A percentile compares a stretch with the other conserved stretches of the same genome.
phyloP scores from a whole-genome alignment of 2,888 invertebrate genomes.

The Rhagium mordax region DNA sequence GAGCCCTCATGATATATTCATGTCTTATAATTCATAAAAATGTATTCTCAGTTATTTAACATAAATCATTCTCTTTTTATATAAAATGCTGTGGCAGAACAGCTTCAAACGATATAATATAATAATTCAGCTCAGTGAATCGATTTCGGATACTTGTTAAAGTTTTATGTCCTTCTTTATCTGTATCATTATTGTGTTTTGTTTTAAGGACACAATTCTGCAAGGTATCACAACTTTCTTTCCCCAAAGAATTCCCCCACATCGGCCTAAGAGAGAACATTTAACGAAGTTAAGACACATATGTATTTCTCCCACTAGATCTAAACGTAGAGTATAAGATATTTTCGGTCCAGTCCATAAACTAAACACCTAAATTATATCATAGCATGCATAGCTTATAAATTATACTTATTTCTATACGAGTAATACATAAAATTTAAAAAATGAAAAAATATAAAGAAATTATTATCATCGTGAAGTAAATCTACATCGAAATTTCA shows the following conservation, averaged over 20 bases:
- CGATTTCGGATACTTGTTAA: constrained; percentile 51
- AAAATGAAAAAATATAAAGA: no score
- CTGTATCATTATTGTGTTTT: constrained; percentile 52
- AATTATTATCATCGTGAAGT: no score
- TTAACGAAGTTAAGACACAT: constrained; percentile 16
- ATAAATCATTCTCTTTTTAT: constrained; percentile 2
- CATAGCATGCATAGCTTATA: no score
- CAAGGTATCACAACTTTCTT: constrained; percentile 34
- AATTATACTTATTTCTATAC: no score
- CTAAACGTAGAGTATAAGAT: neutral
- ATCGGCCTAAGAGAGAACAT: constrained; percentile 8
- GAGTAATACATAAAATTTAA: no score
- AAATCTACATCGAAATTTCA: no score
- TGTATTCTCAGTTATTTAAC: neutral
- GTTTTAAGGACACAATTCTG: constrained; percentile 41
- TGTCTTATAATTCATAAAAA: constrained; percentile 8
- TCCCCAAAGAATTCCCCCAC: constrained; percentile 23
- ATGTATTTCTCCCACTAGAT: constrained; percentile 2
- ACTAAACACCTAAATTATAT: no score
- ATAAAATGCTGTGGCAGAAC: constrained; percentile 29
- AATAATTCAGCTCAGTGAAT: constrained; percentile 54
- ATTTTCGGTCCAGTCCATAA: neutral
- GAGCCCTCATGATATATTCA: constrained; percentile 10
- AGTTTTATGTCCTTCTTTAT: constrained; percentile 52
- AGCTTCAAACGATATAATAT: constrained; percentile 46